phyloP scores from a whole-genome alignment of 2,797 vertebrate species.

The Knipowitschia caucasica region DNA sequence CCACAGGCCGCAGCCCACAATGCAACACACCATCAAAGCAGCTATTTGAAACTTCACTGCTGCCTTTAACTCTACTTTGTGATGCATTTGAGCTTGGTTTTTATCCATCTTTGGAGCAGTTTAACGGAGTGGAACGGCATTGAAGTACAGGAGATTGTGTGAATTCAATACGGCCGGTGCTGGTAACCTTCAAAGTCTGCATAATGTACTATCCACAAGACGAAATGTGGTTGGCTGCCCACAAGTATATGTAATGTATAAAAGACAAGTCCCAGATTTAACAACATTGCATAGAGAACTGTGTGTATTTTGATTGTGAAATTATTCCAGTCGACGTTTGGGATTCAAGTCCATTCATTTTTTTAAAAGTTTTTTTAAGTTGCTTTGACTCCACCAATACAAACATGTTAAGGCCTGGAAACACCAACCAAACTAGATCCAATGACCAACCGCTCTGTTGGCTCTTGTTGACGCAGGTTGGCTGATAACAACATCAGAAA shows the following conservation, averaged over 20 bases:
- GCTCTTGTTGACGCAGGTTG: too few relatives aligned
- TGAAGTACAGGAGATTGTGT: neutral
- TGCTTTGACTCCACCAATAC: too few relatives aligned
- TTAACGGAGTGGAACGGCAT: neutral
- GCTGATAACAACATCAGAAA: too few relatives aligned
- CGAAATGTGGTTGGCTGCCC: neutral
- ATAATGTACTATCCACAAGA: neutral
- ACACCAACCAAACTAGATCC: too few relatives aligned
- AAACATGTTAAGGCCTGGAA: too few relatives aligned
- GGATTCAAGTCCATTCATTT: too few relatives aligned
- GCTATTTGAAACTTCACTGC: constrained; percentile 1
- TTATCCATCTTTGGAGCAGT: neutral
- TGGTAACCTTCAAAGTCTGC: neutral
- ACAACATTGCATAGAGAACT: too few relatives aligned
- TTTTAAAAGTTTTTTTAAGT: too few relatives aligned
- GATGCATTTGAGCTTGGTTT: constrained; percentile 17
- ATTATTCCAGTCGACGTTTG: too few relatives aligned
- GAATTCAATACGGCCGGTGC: neutral
- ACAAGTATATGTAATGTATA: neutral
- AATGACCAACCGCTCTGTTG: too few relatives aligned
- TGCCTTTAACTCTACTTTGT: constrained; percentile 15
- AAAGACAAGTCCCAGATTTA: too few relatives aligned
- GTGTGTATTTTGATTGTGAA: too few relatives aligned
- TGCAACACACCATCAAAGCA: constrained; percentile 27
- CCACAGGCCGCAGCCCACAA: constrained; percentile 22